Evolutionary conservation across 2,113 vertebrate species (phyloP), one percentile per base, ranked within the genome.

Genomic region (Calidris pygmaea): DNA sequence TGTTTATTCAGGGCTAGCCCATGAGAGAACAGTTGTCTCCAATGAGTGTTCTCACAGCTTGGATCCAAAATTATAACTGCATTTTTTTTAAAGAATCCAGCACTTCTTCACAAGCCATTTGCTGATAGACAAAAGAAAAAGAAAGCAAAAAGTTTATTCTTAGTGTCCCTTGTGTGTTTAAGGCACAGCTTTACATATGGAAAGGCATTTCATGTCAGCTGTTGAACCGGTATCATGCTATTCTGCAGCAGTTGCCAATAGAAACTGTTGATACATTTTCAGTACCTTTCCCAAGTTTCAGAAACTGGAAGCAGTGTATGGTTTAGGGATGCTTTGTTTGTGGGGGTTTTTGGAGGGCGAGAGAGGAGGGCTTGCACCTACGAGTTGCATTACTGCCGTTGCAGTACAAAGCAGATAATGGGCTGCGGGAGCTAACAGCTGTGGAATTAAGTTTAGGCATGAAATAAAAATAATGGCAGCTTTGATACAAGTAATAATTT

Each of bases 1-100:
- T 99, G 99, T 99, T 98, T 98, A 99, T 99, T 98, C 98, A 99
- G 98, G 98, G 97, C 98, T 94, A 93, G 93, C 90, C 97, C 96
- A 87, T 98, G 96, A 96, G 97, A 98, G 97, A 98, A 98, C 96
- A 98, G 97, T 98, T 98, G 98, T 98, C 98, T 98, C 98, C 98
- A 98, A 98, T 98, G 98, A 98, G 98, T 97, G 96, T 98, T 97
- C 98, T 96, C 98, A 97, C 98, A 98, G 98, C 98, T 98, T 98
- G 97, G 97, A 98, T 98, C 98, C 97, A 97, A 97, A 98, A 98
- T 97, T 98, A 81, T 98, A 98, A 99, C 98, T 97, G 68, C 97
- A 93, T 97, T 96, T 98, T 97, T 97, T 97, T 95, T 85, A 39
- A 97, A 96, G 97, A 96, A 97, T 98, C 98, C 98, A 98, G 98